These are phyloP conservation scores for Pheosia gnoma DNA, from an alignment of 2,888 invertebrate species.

Conservation along the genomic window DNA sequence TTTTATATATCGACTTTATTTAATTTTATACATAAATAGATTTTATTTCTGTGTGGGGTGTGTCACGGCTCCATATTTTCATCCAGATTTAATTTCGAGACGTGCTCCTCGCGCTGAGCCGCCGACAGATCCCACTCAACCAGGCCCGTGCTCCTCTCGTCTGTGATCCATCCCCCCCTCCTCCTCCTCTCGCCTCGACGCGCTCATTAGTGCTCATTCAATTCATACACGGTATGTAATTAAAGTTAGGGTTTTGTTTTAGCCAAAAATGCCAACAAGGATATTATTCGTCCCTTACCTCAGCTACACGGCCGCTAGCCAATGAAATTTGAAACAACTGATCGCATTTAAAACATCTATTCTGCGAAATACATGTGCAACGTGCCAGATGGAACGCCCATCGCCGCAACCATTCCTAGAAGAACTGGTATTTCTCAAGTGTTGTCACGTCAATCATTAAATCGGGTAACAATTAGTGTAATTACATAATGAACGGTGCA, in stretches of 20 bases:
- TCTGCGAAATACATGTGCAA: too few relatives aligned
- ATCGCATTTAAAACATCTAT: too few relatives aligned
- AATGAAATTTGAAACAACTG: too few relatives aligned
- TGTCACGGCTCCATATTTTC: not conserved
- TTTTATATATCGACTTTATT: too few relatives aligned
- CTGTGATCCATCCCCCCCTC: not conserved
- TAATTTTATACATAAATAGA: too few relatives aligned
- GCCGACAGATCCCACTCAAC: not conserved
- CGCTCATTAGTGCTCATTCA: not conserved
- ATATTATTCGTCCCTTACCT: not conserved
- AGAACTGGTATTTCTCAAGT: not conserved
- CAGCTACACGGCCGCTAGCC: too few relatives aligned
- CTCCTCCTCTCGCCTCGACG: not conserved
- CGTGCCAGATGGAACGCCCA: too few relatives aligned
- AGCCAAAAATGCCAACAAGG: not conserved
- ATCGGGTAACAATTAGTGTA: constrained; percentile 5
- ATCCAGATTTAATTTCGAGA: not conserved
- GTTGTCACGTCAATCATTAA: not conserved
- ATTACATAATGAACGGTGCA: not conserved
- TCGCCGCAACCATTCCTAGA: too few relatives aligned
- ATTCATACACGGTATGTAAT: not conserved
- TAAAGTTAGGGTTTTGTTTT: constrained; percentile 2
- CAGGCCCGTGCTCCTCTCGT: not conserved
- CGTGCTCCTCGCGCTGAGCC: not conserved
- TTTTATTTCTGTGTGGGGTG: too few relatives aligned